A percentile compares a stretch with the other conserved stretches of the same genome.
These are phyloP conservation scores for Prochilodus magdalenae DNA, from an alignment of 2,113 vertebrate species.

Conservation along the genomic window DNA sequence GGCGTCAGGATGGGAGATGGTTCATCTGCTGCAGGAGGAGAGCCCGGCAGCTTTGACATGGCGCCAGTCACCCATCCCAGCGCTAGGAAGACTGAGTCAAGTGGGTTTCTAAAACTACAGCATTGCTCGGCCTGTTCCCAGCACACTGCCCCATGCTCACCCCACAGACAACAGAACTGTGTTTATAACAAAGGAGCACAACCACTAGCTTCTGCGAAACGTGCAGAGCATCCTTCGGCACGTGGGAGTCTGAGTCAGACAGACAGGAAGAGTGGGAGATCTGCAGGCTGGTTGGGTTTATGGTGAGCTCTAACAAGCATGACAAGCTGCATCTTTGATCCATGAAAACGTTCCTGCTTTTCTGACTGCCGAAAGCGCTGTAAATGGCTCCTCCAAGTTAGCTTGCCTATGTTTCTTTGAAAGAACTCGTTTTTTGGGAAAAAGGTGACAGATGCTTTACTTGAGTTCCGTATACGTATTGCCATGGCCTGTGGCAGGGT, in stretches of 20 bases:
- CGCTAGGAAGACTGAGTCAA: constrained; percentile 28
- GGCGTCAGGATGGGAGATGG: constrained; percentile 49
- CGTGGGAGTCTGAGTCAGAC: background rate
- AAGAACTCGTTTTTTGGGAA: background rate
- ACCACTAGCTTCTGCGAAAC: constrained; percentile 14
- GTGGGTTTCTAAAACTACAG: constrained; percentile 33
- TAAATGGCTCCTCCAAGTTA: constrained; percentile 19
- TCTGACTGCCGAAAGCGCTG: background rate
- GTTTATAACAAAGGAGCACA: background rate
- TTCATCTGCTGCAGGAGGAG: constrained; percentile 61
- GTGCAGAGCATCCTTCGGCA: background rate
- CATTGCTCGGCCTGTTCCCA: background rate
- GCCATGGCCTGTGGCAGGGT: background rate
- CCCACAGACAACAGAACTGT: background rate
- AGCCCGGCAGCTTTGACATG: constrained; percentile 38
- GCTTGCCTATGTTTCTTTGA: background rate
- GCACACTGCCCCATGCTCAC: background rate
- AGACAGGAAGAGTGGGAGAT: constrained; percentile 1
- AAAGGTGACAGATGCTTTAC: background rate
- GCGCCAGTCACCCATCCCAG: constrained; percentile 12
- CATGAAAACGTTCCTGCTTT: background rate
- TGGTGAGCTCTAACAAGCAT: constrained; percentile 40
- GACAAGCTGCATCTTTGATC: constrained; percentile 42
- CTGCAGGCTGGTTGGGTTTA: constrained; percentile 32
- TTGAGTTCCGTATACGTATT: background rate